Base-by-base conservation (phyloP, 1,140 invertebrate species). In the Grapholita molesta region DNA sequence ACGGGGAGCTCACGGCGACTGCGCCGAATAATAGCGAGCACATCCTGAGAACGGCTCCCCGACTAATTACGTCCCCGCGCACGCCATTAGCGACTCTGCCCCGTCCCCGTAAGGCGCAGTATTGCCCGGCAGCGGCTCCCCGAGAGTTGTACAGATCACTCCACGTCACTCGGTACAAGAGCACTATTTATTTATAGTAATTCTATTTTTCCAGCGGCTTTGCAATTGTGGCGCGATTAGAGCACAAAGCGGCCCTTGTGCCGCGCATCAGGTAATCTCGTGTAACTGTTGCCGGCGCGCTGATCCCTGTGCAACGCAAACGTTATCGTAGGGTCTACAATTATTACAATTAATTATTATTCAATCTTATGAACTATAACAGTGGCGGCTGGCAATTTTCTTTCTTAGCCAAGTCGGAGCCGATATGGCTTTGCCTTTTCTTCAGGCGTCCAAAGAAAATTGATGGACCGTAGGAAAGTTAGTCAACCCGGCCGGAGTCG, bases 171-270 rank as follows among this genome's bases (percentile, higher is more conserved):
- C 76, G 79, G 80, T 74, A 70, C 81, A 84, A 83, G 74, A 74
- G 77, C 76, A 79, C 82, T 85, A 84, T 88, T 89, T 89, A 86
- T 85, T 89, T 85, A 79, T 84, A 80, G 72, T 84, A 87, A 88
- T 87, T 77, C 75, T 83, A 85, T 89, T 88, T 85, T 80, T 83
- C 73, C 83, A 80, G 55, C 73, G 70, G 75, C 78, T 75, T 81
- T 80, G 72, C 75, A 64, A 85, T 84, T 80, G 83, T 83, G 69
- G 69, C 32, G 71, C 65, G 66, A 64, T 71, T 71, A 64, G 21
- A 3, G 25, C 4, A 61, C 55, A 61, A 61, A 28, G 55, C 23
- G 28, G 35, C 55, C 68, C 55, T 52, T 21, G 35, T 30, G 61
- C 28, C 24, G 55, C 35, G 48, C 42, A 64, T 32, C 64, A 1